These are phyloP conservation scores for Artemia sinica DNA, from an alignment of 2,888 invertebrate species.

Conservation along the genomic window DNA sequence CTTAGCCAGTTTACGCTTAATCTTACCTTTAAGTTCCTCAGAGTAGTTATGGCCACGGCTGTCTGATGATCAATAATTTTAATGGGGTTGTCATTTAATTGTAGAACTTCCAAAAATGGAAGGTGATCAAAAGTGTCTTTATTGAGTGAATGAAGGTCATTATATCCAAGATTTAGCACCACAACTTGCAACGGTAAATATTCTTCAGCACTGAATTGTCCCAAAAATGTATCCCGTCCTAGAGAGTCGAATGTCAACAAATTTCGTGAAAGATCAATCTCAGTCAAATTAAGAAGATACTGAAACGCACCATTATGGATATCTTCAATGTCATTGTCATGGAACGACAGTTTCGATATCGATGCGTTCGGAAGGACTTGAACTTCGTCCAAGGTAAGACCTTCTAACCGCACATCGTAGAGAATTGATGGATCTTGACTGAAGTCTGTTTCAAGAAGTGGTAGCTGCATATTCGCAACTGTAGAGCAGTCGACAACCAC, in stretches of 20 bases:
- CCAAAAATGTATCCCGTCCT: constrained; percentile 48
- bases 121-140: constrained; percentile 57
- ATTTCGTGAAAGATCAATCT: constrained; percentile 52
- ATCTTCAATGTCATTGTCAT: constrained; percentile 42
- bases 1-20: constrained; percentile 24
- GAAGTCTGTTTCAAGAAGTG: constrained; percentile 12
- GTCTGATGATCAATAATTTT: constrained; percentile 45
- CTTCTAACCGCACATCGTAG: constrained; percentile 34
- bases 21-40: constrained; percentile 45
- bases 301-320: constrained; percentile 46
- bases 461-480: background rate
- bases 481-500: constrained; percentile 18
- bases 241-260: constrained; percentile 42
- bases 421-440: background rate
- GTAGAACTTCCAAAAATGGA: constrained; percentile 45
- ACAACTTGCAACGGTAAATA: constrained; percentile 44
- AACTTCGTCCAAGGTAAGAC: constrained; percentile 36
- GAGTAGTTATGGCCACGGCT: constrained; percentile 44
- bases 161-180: constrained; percentile 47
- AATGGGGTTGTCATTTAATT: constrained; percentile 56
- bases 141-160: constrained; percentile 50
- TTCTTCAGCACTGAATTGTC: constrained; percentile 34
- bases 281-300: constrained; percentile 42
- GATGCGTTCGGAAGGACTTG: constrained; percentile 38
- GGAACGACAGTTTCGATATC: constrained; percentile 42